Evolutionary conservation across 2,888 invertebrate species (phyloP).

Genomic region (Rotaria magnacalcarata): DNA sequence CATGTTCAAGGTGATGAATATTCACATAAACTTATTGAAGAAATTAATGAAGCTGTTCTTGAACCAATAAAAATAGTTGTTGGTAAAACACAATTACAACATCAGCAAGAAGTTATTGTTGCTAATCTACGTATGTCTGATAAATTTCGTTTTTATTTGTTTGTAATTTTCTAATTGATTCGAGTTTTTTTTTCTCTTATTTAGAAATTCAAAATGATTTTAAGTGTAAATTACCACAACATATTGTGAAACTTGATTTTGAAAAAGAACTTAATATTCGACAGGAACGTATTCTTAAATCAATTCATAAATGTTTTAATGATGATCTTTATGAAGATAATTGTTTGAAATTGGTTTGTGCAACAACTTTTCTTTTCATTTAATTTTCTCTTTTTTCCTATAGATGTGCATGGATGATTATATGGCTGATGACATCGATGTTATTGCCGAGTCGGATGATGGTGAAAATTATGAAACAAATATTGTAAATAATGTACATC

Average conservation of each 20-base stretch:
- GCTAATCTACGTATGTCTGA: not conserved
- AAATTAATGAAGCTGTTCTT: not conserved
- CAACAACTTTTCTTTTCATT: too few species aligned
- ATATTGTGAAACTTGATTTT: not conserved
- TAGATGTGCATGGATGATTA: too few species aligned
- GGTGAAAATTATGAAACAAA: too few species aligned
- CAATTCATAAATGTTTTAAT: not conserved
- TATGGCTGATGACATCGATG: too few species aligned
- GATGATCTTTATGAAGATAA: conserved; percentile 6
- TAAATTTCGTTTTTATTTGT: not conserved
- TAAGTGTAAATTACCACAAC: not conserved
- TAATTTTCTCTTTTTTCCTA: too few species aligned
- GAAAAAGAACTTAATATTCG: not conserved
- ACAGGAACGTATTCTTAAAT: not conserved
- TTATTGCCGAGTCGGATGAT: too few species aligned
- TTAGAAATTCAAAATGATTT: not conserved
- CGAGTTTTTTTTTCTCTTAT: not conserved
- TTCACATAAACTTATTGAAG: not conserved
- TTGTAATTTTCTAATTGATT: not conserved
- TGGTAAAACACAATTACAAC: conserved; percentile 17
- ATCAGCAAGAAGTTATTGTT: not conserved
- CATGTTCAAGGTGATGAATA: not conserved
- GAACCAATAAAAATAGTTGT: not conserved
- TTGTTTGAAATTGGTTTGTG: not conserved
- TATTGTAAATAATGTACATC: too few species aligned